phyloP scores from a whole-genome alignment of 1,140 invertebrate genomes.

The Drosophila athabasca region DNA sequence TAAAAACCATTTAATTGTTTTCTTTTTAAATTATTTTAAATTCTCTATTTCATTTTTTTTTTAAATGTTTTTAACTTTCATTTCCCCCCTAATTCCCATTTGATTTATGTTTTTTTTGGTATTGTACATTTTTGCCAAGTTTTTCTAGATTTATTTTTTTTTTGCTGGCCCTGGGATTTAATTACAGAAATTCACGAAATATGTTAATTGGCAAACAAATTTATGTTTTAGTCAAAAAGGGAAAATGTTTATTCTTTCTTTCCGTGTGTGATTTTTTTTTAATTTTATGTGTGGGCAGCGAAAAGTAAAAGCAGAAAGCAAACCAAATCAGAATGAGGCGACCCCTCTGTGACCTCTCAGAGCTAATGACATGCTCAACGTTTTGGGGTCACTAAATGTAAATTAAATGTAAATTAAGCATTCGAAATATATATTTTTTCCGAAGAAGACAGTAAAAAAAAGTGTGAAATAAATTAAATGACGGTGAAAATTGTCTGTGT shows the following conservation, averaged over 20 bases:
- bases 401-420: too few relatives aligned
- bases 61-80: conserved; percentile 43
- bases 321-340: conserved; percentile 7
- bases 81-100: conserved; percentile 23
- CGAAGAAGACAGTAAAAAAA: too few relatives aligned
- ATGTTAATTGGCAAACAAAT: conserved; percentile 28
- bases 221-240: conserved; percentile 23
- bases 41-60: too few relatives aligned
- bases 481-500: too few relatives aligned
- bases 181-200: conserved; percentile 49
- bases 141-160: conserved; percentile 37
- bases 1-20: too few relatives aligned
- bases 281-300: conserved; percentile 24
- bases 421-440: too few relatives aligned
- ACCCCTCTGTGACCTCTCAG: not conserved
- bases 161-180: conserved; percentile 24
- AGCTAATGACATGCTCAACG: too few relatives aligned
- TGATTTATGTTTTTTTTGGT: conserved; percentile 35
- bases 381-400: not conserved
- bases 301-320: conserved; percentile 34
- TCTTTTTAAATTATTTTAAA: too few relatives aligned
- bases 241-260: conserved; percentile 14
- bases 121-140: conserved; percentile 12
- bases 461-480: too few relatives aligned
- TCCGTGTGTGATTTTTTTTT: not conserved